Evolutionary conservation across 2,113 vertebrate species (phyloP).

Genomic region (Scalopus aquaticus): DNA sequence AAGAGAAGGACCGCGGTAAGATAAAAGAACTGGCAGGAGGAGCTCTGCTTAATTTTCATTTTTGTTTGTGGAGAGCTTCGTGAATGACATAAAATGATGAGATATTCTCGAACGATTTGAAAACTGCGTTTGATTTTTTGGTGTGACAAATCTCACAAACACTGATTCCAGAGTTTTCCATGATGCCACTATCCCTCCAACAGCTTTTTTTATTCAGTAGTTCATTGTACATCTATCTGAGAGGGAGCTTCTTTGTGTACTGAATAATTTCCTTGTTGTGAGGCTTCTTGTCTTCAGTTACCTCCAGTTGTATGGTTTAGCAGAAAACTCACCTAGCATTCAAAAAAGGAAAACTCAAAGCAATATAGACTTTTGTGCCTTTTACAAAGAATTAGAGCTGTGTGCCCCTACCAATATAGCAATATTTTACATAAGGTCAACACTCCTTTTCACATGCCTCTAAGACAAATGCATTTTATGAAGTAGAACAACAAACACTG

Average conservation of each 20-base stretch:
- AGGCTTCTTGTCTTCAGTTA: conserved; percentile 68
- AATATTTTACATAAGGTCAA: conserved; percentile 63
- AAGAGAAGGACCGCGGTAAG: neutral
- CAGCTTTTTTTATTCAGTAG: conserved; percentile 11
- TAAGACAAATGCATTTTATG: conserved; percentile 60
- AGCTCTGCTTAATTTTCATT: conserved; percentile 39
- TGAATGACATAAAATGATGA: conserved; percentile 53
- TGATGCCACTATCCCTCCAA: conserved; percentile 45
- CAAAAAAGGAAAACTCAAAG: conserved; percentile 59
- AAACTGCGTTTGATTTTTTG: conserved; percentile 57
- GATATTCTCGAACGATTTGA: conserved; percentile 56
- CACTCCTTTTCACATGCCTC: conserved; percentile 62
- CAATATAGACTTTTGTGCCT: conserved; percentile 54
- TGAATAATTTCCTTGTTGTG: conserved; percentile 66
- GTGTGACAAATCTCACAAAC: conserved; percentile 62
- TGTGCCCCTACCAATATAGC: conserved; percentile 43
- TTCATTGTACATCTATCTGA: conserved; percentile 38
- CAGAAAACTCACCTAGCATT: conserved; percentile 58
- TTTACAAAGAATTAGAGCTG: conserved; percentile 66
- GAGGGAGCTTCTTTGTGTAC: conserved; percentile 56
- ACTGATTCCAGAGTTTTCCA: conserved; percentile 57
- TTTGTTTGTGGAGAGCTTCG: conserved; percentile 39
- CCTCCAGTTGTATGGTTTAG: conserved; percentile 63
- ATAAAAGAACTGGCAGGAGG: conserved; percentile 47
- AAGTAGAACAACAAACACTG: conserved; percentile 66